Conservation (phyloP, 2,888 invertebrate species). For the Drosophila mimica region DNA sequence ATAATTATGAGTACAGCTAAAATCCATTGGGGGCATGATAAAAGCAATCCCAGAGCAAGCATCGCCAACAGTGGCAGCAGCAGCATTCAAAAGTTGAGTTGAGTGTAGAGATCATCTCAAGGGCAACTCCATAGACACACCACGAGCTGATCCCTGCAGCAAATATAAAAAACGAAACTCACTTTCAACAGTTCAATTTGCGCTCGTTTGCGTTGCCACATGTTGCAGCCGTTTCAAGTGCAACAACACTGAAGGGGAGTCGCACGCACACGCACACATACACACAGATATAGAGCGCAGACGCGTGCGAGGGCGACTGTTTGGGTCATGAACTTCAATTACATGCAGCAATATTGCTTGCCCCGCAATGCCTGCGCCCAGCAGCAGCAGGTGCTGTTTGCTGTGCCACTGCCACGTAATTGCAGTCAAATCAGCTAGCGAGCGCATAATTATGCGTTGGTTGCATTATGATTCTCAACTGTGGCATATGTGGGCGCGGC, state of each 20-base stretch:
- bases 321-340: conserved; percentile 78
- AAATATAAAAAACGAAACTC: conserved; percentile 32
- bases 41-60: conserved; percentile 11
- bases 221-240: conserved; percentile 50
- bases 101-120: conserved; percentile 51
- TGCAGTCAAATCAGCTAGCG: conserved; percentile 68
- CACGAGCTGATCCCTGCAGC: conserved; percentile 12
- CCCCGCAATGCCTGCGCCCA: neutral
- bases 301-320: conserved; percentile 57
- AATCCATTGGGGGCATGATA: conserved; percentile 37
- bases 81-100: conserved; percentile 17
- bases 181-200: conserved; percentile 60
- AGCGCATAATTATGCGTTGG: conserved; percentile 56
- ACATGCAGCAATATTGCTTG: conserved; percentile 36
- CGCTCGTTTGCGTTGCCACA: conserved; percentile 31
- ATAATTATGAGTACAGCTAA: conserved; percentile 48
- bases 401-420: conserved; percentile 44
- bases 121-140: conserved; percentile 43
- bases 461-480: conserved; percentile 26
- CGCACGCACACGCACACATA: conserved; percentile 12
- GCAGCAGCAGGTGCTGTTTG: conserved; percentile 46
- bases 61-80: conserved; percentile 1
- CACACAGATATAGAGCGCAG: conserved; percentile 19
- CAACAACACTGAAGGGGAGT: conserved; percentile 28
- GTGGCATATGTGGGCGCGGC: conserved; percentile 27